phyloP scores from a whole-genome alignment of 2,888 invertebrate species.

The Trachelus troglodyta region DNA sequence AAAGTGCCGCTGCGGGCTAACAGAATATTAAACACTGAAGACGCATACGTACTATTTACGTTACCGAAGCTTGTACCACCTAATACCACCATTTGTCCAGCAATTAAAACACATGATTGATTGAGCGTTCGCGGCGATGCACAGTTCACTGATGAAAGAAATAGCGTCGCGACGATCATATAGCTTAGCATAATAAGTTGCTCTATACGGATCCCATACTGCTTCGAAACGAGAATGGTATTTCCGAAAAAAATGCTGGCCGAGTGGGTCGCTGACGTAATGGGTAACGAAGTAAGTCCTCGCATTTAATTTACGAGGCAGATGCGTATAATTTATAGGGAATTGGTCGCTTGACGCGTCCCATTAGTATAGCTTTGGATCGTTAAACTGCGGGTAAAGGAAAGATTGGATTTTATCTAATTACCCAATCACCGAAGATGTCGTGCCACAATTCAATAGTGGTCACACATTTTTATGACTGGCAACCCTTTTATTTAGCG shows the following conservation, averaged over 20 bases:
- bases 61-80: slow-evolving; percentile 35
- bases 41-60: slow-evolving; percentile 38
- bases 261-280: slow-evolving; percentile 3
- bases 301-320: slow-evolving; percentile 3
- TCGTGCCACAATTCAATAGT: background rate
- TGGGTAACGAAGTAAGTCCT: slow-evolving; percentile 4
- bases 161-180: background rate
- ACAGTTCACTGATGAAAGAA: slow-evolving; percentile 25
- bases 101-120: slow-evolving; percentile 57
- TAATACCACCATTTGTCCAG: slow-evolving; percentile 54
- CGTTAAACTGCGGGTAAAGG: background rate
- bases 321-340: slow-evolving; percentile 5
- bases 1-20: slow-evolving; percentile 27
- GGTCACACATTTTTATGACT: background rate
- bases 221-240: background rate
- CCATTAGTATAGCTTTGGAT: slow-evolving; percentile 1
- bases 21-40: slow-evolving; percentile 42
- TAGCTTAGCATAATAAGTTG: background rate
- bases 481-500: background rate
- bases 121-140: slow-evolving; percentile 38
- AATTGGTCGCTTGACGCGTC: slow-evolving; percentile 1
- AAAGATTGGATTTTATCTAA: background rate
- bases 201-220: background rate
- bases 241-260: background rate
- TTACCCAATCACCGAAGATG: background rate